Percentiles rank a stretch among this genome's conserved stretches.
These are phyloP conservation scores for Octomys mimax DNA, from an alignment of 2,797 vertebrate species.

Conservation along the genomic window DNA sequence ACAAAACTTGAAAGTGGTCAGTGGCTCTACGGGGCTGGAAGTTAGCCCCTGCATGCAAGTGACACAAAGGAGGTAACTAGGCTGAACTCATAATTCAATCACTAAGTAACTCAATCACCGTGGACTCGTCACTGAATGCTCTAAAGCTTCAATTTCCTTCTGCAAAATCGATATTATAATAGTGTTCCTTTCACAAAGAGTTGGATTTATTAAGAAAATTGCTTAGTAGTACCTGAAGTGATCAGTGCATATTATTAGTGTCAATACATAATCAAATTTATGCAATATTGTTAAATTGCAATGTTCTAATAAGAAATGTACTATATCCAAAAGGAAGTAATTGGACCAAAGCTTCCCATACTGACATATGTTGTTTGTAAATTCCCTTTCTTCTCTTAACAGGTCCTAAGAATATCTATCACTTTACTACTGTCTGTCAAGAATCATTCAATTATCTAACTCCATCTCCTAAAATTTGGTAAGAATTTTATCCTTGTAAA, in stretches of 20 bases:
- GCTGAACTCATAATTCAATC: neutral
- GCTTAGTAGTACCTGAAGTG: neutral
- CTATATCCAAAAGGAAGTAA: neutral
- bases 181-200: neutral
- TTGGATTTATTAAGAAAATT: neutral
- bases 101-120: neutral
- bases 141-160: neutral
- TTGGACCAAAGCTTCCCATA: neutral
- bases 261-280: neutral
- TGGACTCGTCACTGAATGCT: neutral
- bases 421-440: neutral
- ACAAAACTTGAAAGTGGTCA: neutral
- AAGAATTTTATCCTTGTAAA: neutral
- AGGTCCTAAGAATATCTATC: neutral
- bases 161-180: neutral
- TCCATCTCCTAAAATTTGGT: neutral
- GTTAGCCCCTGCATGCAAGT: neutral
- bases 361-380: neutral
- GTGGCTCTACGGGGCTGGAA: neutral
- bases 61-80: neutral
- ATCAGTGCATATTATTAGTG: neutral
- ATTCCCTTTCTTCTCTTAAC: neutral
- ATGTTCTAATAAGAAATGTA: constrained; percentile 4
- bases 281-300: neutral
- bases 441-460: neutral